These are phyloP conservation scores for Caenorhabditis sp. DNA, from an alignment of 2,888 invertebrate species.

Conservation along the genomic window DNA sequence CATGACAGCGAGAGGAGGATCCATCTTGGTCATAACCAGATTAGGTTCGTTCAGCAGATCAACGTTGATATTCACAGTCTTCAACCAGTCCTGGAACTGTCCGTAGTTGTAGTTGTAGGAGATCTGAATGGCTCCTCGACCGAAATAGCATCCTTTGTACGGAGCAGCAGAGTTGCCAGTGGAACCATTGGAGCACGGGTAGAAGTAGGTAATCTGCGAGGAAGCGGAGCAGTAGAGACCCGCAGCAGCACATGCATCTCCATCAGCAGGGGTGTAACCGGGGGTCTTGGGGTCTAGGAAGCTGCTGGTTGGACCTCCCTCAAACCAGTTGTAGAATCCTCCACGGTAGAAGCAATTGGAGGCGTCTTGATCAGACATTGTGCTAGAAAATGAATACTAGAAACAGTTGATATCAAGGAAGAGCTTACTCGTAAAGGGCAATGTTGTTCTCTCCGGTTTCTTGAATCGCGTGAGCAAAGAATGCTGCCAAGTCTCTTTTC, in stretches of 20 bases:
- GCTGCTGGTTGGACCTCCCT: slow-evolving; percentile 75
- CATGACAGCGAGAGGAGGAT: slow-evolving; percentile 78
- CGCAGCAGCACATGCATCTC: slow-evolving; percentile 65
- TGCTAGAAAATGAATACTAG: too few species aligned
- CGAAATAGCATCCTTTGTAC: slow-evolving; percentile 77
- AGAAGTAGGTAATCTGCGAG: slow-evolving; percentile 74
- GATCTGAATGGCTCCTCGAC: slow-evolving; percentile 79
- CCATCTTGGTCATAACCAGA: slow-evolving; percentile 76
- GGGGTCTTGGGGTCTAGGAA: slow-evolving; percentile 72
- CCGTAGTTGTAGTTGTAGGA: slow-evolving; percentile 81
- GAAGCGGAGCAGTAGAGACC: slow-evolving; percentile 74
- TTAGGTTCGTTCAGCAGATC: slow-evolving; percentile 75
- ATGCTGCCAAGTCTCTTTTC: slow-evolving; percentile 77
- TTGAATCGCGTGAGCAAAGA: slow-evolving; percentile 80
- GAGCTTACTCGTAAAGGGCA: slow-evolving; percentile 74
- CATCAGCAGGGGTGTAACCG: slow-evolving; percentile 74
- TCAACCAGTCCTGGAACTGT: slow-evolving; percentile 76
- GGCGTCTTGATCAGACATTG: slow-evolving; percentile 64
- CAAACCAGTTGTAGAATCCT: slow-evolving; percentile 82
- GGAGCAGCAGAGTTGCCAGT: slow-evolving; percentile 47
- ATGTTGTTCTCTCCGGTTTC: slow-evolving; percentile 81
- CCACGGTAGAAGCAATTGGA: slow-evolving; percentile 80
- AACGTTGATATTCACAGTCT: slow-evolving; percentile 63
- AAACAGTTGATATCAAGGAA: too few species aligned
- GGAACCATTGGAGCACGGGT: slow-evolving; percentile 66